Base-by-base conservation (phyloP, 2,797 vertebrate species). In the Nasua narica region DNA sequence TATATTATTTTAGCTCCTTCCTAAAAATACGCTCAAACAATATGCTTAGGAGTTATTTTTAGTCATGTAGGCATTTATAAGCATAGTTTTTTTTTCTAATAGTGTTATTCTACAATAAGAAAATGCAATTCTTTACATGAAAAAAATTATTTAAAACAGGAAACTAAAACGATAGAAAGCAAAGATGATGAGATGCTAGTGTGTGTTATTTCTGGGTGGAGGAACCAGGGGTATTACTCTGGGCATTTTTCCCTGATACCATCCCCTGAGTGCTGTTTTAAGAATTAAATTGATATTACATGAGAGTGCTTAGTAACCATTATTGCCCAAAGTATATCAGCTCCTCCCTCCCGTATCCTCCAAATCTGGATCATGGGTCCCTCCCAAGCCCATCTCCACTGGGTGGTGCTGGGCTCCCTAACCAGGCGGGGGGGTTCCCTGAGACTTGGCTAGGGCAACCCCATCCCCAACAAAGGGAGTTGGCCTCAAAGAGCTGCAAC, bases 1-100 rank as follows among this genome's bases (percentile, higher is more conserved):
- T 97, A 97, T 82, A 97, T 98, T 98, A 97, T 77, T 79, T 98
- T 95, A 95, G 91, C 91, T 98, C 98, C 83, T 98, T 98, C 96
- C 97, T 97, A 96, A 96, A 96, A 91, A 89, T 69, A 52, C 79
- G 58, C 62, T 96, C 96, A 98, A 97, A 97, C 95, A 87, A 97
- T 85, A 90, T 84, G 85, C 93, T 92, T 87, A 54, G 82, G 13
- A 11, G 29, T 60, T 56, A 58, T 67, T 92, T 96, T 65, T 92
- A 85, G 91, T 94, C 90, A 52, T 3, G 23, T 72, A 58, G 85
- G 86, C 88, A 92, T 98, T 98, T 95, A 91, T 94, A 72, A 8
- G 21, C 78, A 60, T 2, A 48, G 97, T 60, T 29, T 95, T 98
- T 54, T 54, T 98, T 97, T 4, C 4, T 60, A 97, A 77, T 94